Evolutionary conservation across 2,797 vertebrate species (phyloP).

Genomic region (Rhabdomys pumilio): DNA sequence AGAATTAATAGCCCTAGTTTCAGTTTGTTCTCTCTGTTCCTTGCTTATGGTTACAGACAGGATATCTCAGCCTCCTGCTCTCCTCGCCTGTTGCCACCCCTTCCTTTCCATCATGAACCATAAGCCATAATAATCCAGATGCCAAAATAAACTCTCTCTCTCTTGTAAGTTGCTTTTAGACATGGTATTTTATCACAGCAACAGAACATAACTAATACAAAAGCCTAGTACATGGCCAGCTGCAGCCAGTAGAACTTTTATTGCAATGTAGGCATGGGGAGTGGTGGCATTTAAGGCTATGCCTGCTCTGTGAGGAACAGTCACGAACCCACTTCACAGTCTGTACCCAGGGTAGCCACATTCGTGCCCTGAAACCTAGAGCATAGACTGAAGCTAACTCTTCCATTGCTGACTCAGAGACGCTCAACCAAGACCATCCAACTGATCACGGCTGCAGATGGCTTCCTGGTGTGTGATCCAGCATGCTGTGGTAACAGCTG

Average conservation of each 20-base stretch:
- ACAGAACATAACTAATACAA: neutral
- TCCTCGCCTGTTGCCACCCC: neutral
- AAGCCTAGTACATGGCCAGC: fast-evolving
- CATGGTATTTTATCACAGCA: neutral
- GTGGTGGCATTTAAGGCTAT: fast-evolving
- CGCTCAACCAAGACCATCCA: neutral
- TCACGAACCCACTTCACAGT: too few relatives aligned
- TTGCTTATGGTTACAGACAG: too few relatives aligned
- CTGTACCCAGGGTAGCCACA: neutral
- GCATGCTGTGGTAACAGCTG: fast-evolving
- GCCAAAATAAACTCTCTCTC: neutral
- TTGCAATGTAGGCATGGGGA: fast-evolving
- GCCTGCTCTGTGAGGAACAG: too few relatives aligned
- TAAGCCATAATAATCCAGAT: neutral
- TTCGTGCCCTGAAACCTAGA: neutral
- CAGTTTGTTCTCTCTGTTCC: neutral
- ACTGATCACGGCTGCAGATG: fast-evolving
- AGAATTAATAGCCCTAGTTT: neutral
- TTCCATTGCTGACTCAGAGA: fast-evolving
- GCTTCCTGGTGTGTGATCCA: fast-evolving
- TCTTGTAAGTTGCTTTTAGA: neutral
- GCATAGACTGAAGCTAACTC: neutral
- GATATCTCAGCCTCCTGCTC: neutral
- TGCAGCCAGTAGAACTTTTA: fast-evolving
- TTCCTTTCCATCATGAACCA: too few relatives aligned